phyloP scores from a whole-genome alignment of 2,113 vertebrate genomes.

The Malurus melanocephalus region DNA sequence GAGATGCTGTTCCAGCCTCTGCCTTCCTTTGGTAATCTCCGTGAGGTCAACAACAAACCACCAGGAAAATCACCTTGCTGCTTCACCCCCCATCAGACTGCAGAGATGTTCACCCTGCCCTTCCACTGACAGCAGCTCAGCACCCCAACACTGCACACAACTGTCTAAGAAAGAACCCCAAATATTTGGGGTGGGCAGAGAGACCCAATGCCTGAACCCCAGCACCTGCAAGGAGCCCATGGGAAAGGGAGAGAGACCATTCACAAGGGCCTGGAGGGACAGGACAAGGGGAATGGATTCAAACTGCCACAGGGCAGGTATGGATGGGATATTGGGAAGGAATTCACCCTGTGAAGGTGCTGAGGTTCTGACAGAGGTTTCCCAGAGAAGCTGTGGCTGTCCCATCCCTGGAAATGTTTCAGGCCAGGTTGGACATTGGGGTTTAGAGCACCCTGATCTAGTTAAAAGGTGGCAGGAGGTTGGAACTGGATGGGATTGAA shows the following conservation, averaged over 20 bases:
- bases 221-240: neutral
- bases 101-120: neutral
- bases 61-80: neutral
- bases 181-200: neutral
- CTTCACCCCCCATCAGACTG: neutral
- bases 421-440: accelerated
- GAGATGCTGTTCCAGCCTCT: neutral
- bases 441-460: accelerated
- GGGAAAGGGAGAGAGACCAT: neutral
- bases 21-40: neutral
- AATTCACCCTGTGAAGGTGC: neutral
- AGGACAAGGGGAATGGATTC: neutral
- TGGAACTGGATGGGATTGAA: neutral
- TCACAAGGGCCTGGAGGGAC: neutral
- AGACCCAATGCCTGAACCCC: neutral
- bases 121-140: neutral
- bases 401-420: neutral
- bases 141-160: neutral
- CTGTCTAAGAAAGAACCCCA: neutral
- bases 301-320: neutral
- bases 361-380: accelerated
- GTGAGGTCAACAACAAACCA: neutral
- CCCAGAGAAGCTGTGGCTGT: neutral
- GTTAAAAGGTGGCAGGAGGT: neutral
- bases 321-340: neutral